Base-by-base conservation (phyloP, 2,797 vertebrate genomes). In the Pachyuromys duprasi region DNA sequence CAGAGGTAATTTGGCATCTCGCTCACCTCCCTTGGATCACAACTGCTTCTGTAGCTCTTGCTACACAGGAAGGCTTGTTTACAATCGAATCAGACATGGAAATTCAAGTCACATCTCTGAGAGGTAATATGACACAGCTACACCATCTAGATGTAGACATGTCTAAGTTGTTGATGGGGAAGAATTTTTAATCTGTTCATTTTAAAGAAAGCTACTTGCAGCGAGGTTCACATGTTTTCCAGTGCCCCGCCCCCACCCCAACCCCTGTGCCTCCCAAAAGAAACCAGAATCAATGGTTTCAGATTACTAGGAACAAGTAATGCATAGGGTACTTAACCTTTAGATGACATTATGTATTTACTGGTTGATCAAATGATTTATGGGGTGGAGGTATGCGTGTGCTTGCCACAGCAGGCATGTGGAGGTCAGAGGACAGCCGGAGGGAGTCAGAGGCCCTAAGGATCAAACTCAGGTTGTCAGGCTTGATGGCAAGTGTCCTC, bases 181-280 rank as follows among this genome's bases (percentile, higher is more conserved):
- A 86, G 82, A 89, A 72, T 9, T 65, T 97, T 87, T n/a, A 3
- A 96, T 98, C 96, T 92, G 96, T 95, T 94, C 94, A 97, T 98
- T 97, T 97, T 92, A 97, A 95, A 98, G 97, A 98, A 98, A 97
- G 96, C 93, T 96, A 95, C 87, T 97, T 94, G 88, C 89, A 91
- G 94, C 93, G 96, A 88, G 97, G 89, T 95, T 98, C 95, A 84
- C 70, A 42, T 72, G 82, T 92, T 91, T 97, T 91, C 55, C 93
- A 98, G 93, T 96, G 17, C 22, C n/a, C 20, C 1, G 11, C 14
- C 2, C 42, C 20, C 45, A 15, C 15, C 8, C n/a, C 36, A 1
- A 42, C 14, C 1, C 42, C 31, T 6, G 3, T 22, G 42, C 17
- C 42, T 97, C 98, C 97, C 97, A 97, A 94, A 49, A 97, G 96